A percentile compares a stretch with the other conserved stretches of the same genome.
phyloP scores from a whole-genome alignment of 2,113 vertebrate genomes.

The Rhabdornis inornatus region DNA sequence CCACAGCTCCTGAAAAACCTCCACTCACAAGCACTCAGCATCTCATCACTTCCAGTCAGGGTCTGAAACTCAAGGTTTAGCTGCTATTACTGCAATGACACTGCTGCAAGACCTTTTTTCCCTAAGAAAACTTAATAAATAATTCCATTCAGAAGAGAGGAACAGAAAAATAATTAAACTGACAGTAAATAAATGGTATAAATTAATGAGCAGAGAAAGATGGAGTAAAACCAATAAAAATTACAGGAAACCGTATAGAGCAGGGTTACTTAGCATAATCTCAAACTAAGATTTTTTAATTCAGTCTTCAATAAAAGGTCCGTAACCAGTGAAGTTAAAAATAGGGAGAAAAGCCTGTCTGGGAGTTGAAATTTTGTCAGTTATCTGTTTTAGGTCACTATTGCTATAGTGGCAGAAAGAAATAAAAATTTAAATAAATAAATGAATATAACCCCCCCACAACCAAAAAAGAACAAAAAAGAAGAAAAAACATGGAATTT shows the following conservation, averaged over 20 bases:
- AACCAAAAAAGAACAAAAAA: background rate
- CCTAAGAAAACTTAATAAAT: background rate
- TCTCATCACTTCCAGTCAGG: background rate
- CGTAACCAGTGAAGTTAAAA: background rate
- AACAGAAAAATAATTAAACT: background rate
- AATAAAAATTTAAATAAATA: background rate
- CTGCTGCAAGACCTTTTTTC: background rate
- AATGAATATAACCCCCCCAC: fast-evolving
- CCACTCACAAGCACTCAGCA: background rate
- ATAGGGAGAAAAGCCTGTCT: background rate
- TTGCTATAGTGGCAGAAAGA: background rate
- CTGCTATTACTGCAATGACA: background rate
- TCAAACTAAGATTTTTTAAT: background rate
- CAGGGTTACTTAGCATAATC: background rate
- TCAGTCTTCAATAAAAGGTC: background rate
- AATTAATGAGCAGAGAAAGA: background rate
- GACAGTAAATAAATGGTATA: background rate
- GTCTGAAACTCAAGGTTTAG: background rate
- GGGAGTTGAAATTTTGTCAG: background rate
- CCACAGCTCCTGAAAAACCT: background rate
- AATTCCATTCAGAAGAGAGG: background rate
- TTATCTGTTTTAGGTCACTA: background rate
- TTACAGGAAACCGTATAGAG: fast-evolving
- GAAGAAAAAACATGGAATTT: fast-evolving
- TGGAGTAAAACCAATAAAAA: background rate